These are phyloP conservation scores for Pycnomerus fuliginosus DNA, from an alignment of 2,888 invertebrate genomes.

Conservation along the genomic window DNA sequence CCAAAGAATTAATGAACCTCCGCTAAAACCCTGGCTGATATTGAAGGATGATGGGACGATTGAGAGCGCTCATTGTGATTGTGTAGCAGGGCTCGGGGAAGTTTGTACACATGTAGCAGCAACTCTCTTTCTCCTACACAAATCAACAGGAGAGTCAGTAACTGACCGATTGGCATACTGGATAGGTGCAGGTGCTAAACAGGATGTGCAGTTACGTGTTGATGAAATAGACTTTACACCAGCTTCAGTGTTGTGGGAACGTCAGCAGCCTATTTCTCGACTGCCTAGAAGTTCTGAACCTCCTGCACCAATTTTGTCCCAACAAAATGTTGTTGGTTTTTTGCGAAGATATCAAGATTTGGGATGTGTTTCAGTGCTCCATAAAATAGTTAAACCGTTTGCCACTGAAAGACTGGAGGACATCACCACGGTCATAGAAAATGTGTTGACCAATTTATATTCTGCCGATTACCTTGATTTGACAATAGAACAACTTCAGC, in stretches of 20 bases:
- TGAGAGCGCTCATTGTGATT: background rate
- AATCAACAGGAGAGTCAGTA: background rate
- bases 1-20: background rate
- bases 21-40: background rate
- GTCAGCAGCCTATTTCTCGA: background rate
- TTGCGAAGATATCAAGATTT: background rate
- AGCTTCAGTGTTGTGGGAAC: background rate
- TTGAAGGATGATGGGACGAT: background rate
- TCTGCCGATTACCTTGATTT: background rate
- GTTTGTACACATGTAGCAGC: background rate
- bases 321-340: background rate
- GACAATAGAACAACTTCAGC: background rate
- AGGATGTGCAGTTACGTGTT: too few species aligned
- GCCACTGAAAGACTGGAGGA: background rate
- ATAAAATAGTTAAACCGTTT: background rate
- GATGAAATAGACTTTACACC: background rate
- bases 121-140: background rate
- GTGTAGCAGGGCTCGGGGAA: background rate
- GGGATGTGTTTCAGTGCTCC: background rate
- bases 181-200: background rate
- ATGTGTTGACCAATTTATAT: background rate
- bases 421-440: background rate
- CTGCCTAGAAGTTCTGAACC: background rate
- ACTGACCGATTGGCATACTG: background rate
- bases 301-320: background rate